Percentiles rank a stretch among this genome's conserved stretches.
These are phyloP conservation scores for Lepidochrysops patricia DNA, from an alignment of 2,888 invertebrate genomes.

Conservation along the genomic window DNA sequence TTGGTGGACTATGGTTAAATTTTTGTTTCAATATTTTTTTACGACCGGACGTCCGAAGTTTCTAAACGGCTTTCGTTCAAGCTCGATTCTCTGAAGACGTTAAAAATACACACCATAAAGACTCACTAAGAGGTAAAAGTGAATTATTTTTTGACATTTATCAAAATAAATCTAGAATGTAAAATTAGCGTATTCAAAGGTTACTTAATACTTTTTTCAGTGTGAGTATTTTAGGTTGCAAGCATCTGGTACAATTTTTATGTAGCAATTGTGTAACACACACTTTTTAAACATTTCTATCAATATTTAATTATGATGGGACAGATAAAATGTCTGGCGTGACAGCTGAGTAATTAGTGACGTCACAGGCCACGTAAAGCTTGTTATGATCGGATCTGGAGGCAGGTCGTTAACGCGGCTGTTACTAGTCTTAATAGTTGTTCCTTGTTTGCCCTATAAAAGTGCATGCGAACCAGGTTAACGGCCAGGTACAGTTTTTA, in stretches of 20 bases:
- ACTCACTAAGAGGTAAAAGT: not conserved
- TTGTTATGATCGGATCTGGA: constrained; percentile 8
- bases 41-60: not conserved
- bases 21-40: not conserved
- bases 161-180: not conserved
- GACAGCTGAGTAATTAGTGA: constrained; percentile 2
- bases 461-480: constrained; percentile 9
- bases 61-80: not conserved
- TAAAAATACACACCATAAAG: constrained; percentile 4
- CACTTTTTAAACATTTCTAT: no score
- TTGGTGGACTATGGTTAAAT: not conserved
- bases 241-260: no score
- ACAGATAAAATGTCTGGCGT: not conserved
- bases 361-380: not conserved
- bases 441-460: constrained; percentile 12
- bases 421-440: constrained; percentile 9
- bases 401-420: constrained; percentile 4
- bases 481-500: not conserved
- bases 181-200: not conserved
- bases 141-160: not conserved
- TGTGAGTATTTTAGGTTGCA: not conserved
- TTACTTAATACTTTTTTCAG: not conserved
- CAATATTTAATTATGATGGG: no score
- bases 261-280: no score
- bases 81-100: not conserved